Evolutionary conservation across 1,140 invertebrate species (phyloP).

Genomic region (Drosophila oshimai): DNA sequence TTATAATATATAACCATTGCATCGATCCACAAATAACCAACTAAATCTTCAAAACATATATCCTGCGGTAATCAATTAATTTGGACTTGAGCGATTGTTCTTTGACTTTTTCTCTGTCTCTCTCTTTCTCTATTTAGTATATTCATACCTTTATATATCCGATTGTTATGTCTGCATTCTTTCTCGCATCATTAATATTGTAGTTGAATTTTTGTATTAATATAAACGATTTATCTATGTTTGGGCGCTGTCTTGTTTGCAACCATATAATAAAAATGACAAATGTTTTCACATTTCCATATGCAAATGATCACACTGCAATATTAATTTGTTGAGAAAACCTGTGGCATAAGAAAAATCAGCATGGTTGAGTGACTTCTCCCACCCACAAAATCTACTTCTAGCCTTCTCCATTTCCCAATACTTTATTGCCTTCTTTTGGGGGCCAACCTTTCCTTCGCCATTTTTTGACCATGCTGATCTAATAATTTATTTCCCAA

Average conservation of each 20-base stretch:
- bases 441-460: background rate
- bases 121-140: background rate
- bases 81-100: constrained; percentile 51
- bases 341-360: constrained; percentile 54
- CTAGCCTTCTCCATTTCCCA: background rate
- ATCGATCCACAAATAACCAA: constrained; percentile 36
- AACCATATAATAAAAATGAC: constrained; percentile 29
- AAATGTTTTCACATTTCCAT: constrained; percentile 39
- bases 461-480: constrained; percentile 16
- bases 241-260: constrained; percentile 26
- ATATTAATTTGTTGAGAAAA: constrained; percentile 81
- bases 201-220: constrained; percentile 73
- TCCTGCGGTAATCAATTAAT: constrained; percentile 19
- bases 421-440: background rate
- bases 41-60: constrained; percentile 2
- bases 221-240: constrained; percentile 38
- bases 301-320: constrained; percentile 73
- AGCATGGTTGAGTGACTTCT: constrained; percentile 34
- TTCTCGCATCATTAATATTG: constrained; percentile 82
- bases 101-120: constrained; percentile 27
- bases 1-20: constrained; percentile 19
- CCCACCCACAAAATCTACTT: background rate
- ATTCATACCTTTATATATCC: constrained; percentile 30
- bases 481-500: constrained; percentile 1
- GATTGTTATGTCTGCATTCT: constrained; percentile 72